Percentiles rank a stretch among this genome's conserved stretches.
These are phyloP conservation scores for Mus spretus DNA, from an alignment of 2,797 vertebrate genomes.

Conservation along the genomic window DNA sequence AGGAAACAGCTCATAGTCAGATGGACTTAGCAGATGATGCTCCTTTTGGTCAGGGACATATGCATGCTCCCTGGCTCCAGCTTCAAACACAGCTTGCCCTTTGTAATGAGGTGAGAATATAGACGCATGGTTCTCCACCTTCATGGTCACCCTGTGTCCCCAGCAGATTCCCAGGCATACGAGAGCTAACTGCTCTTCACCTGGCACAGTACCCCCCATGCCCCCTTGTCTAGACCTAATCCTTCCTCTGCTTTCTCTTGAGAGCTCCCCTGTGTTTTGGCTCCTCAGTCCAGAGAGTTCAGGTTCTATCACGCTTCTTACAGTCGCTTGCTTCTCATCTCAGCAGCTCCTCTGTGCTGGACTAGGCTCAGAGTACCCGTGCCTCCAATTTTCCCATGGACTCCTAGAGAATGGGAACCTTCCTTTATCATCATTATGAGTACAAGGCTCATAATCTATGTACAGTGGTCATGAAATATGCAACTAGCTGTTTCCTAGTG, in stretches of 20 bases:
- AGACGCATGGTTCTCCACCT: fast-evolving
- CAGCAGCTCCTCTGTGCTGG: neutral
- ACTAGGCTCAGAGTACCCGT: neutral
- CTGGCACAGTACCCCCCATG: fast-evolving
- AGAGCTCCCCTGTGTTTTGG: neutral
- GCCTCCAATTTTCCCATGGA: neutral
- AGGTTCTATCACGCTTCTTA: neutral
- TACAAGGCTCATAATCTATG: neutral
- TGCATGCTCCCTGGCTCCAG: neutral
- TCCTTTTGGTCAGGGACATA: neutral
- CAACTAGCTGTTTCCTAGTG: neutral
- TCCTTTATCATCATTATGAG: neutral
- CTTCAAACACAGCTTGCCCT: neutral
- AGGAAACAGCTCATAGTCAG: neutral
- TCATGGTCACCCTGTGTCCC: neutral
- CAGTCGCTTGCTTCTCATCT: neutral
- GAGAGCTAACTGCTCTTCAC: neutral
- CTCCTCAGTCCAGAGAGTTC: neutral
- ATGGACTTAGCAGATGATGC: neutral
- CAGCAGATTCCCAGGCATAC: neutral
- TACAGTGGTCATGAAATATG: neutral
- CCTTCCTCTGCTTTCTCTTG: neutral
- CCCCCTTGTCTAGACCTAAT: no score
- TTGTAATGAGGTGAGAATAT: neutral
- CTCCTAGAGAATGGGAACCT: neutral